Evolutionary conservation across 2,797 vertebrate species (phyloP), one percentile per base, ranked within the genome.

Genomic region (Neosilurus hyrtlii): DNA sequence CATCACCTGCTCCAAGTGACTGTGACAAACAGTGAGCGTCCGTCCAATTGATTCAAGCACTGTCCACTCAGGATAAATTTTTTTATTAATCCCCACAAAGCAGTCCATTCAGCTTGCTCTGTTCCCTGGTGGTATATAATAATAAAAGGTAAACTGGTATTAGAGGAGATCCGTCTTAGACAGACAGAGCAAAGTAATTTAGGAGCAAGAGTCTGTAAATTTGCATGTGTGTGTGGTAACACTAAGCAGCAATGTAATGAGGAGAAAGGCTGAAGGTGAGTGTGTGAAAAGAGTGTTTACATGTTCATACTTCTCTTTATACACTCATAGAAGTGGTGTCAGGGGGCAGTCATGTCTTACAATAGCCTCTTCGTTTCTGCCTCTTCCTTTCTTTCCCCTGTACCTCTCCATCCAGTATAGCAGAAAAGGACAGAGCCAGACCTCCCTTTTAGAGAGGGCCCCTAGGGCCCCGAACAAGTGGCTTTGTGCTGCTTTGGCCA

Each of bases 401-500:
- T 57, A 57, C 80, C 66, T 83, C 81, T 83, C 30, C 65, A 83
- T 71, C 52, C 67, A 56, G 37, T 75, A 24, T 54, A 57, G 79
- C 85, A 79, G 65, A 82, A 77, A 84, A 78, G 76, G 49, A 77
- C 59, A 15, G 61, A 81, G 82, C 82, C 71, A 83, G 83, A 18
- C 67, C 72, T 82, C 73, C 59, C 54, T 52, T 77, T 80, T 74
- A 35, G 79, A 82, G 8, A 8, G 74, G 73, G 82, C 82, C 67
- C 66, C 72, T 74, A 65, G 76, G 70, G 78, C 79, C 85, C 70
- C 74, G 75, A 82, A 88, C 85, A 83, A 86, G 81, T 81, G 83
- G 84, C 86, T 89, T 89, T 89, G 86, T 88, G 81, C 81, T 61
- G 82, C 52, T 43, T 71, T 30, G 81, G 81, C 43, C 52, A 3